Evolutionary conservation across 1,140 invertebrate species (phyloP).

Genomic region (Bombus waltoni): DNA sequence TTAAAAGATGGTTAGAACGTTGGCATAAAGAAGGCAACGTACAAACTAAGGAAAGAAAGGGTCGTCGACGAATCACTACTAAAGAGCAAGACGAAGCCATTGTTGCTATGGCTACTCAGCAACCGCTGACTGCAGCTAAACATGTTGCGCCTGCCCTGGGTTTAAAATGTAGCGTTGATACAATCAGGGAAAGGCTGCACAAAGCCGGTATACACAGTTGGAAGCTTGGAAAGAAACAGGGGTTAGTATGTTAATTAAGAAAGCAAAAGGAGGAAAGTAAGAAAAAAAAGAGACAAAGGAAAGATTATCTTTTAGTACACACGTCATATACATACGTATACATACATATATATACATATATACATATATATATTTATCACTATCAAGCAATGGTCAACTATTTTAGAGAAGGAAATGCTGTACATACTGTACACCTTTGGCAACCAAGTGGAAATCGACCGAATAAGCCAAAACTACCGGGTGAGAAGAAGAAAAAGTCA

Average conservation of each 20-base stretch:
- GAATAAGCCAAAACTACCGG: slow-evolving; percentile 74
- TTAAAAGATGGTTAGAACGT: slow-evolving; percentile 81
- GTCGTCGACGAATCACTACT: slow-evolving; percentile 80
- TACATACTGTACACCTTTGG: slow-evolving; percentile 81
- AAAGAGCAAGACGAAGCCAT: slow-evolving; percentile 81
- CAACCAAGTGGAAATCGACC: slow-evolving; percentile 80
- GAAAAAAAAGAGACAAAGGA: slow-evolving; percentile 7
- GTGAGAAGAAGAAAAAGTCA: slow-evolving; percentile 73
- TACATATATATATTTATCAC: not conserved
- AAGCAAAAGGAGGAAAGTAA: not conserved
- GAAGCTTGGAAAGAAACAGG: slow-evolving; percentile 81
- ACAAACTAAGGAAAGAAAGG: slow-evolving; percentile 81
- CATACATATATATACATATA: not conserved
- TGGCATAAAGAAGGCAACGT: slow-evolving; percentile 82
- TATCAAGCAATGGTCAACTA: not conserved
- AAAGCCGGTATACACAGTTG: slow-evolving; percentile 82
- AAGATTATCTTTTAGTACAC: not conserved
- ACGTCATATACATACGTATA: no score
- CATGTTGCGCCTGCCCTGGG: slow-evolving; percentile 79
- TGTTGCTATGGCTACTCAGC: slow-evolving; percentile 80
- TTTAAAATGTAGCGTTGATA: slow-evolving; percentile 81
- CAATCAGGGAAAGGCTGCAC: slow-evolving; percentile 79
- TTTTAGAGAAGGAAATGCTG: slow-evolving; percentile 78
- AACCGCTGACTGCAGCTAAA: slow-evolving; percentile 80
- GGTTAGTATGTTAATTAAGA: slow-evolving; percentile 61